Evolutionary conservation across 2,113 vertebrate genomes (phyloP), one percentile per base, ranked within the genome.

Genomic region (Mellivora capensis): DNA sequence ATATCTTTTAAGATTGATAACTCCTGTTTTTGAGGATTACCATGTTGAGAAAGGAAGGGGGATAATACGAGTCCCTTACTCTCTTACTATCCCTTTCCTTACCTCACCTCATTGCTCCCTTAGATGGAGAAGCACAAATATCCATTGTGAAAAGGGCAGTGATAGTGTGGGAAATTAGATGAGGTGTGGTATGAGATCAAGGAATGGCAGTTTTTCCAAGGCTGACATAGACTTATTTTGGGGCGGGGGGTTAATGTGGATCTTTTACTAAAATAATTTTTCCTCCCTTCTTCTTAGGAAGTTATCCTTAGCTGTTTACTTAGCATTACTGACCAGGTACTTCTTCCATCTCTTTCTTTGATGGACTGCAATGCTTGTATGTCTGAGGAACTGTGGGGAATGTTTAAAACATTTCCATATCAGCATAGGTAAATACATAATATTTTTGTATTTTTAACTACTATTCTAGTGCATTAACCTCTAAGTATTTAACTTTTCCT

Each of bases 301-400:
- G 97, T 99, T 52, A 98, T 99, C 87, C 99, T 99, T 87, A 99
- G 99, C 98, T 99, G 99, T 97, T 99, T 99, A 96, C 98, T 99
- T 97, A 99, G 99, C 98, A 99, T 99, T 95, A 99, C 99, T 3
- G 99, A 99, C 91, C 99, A 99, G 93, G 99, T 99, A 98, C 98
- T 99, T 98, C 99, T 99, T 95, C 99, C 99, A 37, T 99, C 99
- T 91, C 99, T 99, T 44, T 98, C 99, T 90, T 95, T 99, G 98
- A 99, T 99, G 99, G 99, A 99, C 97, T 99, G 99, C 98, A 99
- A 99, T 94, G 99, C 99, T 10, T 99, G 99, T 97, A 99, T 99
- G 99, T 99, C 99, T 87, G 99, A 99, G 96, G 99, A 99, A 85
- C 97, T 99, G 7, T 99, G 99, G 99, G 99, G 99, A 57, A 99